Percentiles rank a stretch among this genome's conserved stretches.
phyloP scores from a whole-genome alignment of 2,113 vertebrate species.

The Phylloscopus trochiloides region DNA sequence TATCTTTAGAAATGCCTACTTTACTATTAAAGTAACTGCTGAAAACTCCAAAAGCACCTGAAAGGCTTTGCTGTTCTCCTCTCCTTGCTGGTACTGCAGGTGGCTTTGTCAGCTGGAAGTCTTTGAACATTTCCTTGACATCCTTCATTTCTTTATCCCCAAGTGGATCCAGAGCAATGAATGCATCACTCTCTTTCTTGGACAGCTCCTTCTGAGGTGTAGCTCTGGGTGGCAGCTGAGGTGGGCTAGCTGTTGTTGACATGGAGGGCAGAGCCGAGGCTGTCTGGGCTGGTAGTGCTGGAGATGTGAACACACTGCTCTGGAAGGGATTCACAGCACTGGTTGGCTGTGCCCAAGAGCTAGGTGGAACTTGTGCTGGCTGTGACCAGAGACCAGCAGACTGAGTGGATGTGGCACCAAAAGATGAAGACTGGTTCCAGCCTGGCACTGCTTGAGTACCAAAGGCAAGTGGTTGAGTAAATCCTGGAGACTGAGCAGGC shows the following conservation, averaged over 20 bases:
- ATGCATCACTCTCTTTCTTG: slow-evolving; percentile 84
- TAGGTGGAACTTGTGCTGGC: slow-evolving; percentile 35
- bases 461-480: slow-evolving; percentile 71
- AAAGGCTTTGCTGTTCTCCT: slow-evolving; percentile 72
- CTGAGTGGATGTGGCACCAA: slow-evolving; percentile 62
- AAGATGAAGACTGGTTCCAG: slow-evolving; percentile 83
- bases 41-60: slow-evolving; percentile 69
- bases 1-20: slow-evolving; percentile 78
- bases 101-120: slow-evolving; percentile 89
- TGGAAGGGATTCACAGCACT: slow-evolving; percentile 82
- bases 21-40: slow-evolving; percentile 81
- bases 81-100: slow-evolving; percentile 85
- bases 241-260: slow-evolving; percentile 44
- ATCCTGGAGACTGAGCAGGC: slow-evolving; percentile 58
- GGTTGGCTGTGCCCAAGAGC: slow-evolving; percentile 74
- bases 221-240: slow-evolving; percentile 83
- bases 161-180: slow-evolving; percentile 90
- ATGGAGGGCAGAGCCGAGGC: slow-evolving; percentile 35
- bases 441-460: slow-evolving; percentile 47
- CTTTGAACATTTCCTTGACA: slow-evolving; percentile 95
- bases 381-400: slow-evolving; percentile 76
- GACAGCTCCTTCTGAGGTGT: slow-evolving; percentile 73
- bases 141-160: slow-evolving; percentile 89
- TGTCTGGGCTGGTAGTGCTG: not conserved
- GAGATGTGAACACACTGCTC: slow-evolving; percentile 66